phyloP scores from a whole-genome alignment of 2,113 vertebrate genomes.

The Cyanistes caeruleus region DNA sequence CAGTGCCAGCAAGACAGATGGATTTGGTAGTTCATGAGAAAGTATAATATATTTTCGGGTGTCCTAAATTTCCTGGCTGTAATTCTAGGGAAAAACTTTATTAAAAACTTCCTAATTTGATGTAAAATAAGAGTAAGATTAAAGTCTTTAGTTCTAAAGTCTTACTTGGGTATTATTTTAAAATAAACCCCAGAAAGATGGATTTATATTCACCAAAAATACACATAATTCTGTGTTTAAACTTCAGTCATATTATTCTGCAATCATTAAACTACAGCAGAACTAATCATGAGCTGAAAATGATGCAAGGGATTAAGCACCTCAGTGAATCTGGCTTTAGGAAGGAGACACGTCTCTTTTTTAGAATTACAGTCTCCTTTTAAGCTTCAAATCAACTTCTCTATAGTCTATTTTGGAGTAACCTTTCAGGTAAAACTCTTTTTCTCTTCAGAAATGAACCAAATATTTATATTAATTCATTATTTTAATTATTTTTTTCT shows the following conservation, averaged over 20 bases:
- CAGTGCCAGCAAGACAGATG: neutral
- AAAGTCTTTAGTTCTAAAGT: neutral
- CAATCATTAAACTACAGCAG: neutral
- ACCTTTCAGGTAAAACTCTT: neutral
- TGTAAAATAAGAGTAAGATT: neutral
- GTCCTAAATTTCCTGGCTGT: neutral
- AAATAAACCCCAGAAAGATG: neutral
- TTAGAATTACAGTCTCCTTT: neutral
- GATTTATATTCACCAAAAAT: neutral
- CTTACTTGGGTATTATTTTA: neutral
- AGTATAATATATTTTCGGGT: neutral
- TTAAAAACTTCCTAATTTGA: neutral
- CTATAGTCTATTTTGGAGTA: neutral
- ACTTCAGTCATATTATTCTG: neutral
- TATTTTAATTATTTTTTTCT: neutral
- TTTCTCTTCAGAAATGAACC: neutral
- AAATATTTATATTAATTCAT: neutral
- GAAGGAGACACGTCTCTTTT: neutral
- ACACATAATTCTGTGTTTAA: neutral
- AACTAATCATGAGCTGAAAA: neutral
- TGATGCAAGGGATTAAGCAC: neutral
- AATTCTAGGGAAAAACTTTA: neutral
- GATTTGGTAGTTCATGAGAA: neutral
- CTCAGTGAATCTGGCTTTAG: neutral
- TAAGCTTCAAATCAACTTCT: neutral